Evolutionary conservation across 2,113 vertebrate species (phyloP), one percentile per base, ranked within the genome.

Genomic region (Corydoras maculifer): DNA sequence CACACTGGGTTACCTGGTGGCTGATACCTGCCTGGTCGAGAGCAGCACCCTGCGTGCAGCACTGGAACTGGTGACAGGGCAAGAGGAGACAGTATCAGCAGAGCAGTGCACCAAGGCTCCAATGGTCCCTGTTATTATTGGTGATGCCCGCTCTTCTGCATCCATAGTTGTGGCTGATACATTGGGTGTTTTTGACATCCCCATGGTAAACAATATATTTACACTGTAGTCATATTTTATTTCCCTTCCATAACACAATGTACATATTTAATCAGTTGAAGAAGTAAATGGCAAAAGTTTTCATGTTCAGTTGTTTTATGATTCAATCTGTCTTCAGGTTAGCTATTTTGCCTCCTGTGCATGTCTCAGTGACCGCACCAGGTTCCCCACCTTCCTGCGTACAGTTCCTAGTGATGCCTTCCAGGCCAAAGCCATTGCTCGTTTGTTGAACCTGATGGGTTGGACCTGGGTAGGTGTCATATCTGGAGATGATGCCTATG

Each of bases 401-500:
- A 82, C 78, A 10, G 77, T 83, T 60, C 79, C 83, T 51, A 88
- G 80, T 8, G 75, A 86, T 71, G 78, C 82, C 32, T 83, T 83
- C 75, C 83, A 85, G 77, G 77, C 80, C 6, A 71, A 63, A 63
- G 82, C 82, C 32, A 75, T 78, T 72, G 80, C 72, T 62, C 75
- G 75, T 35, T 73, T 88, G 60, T 25, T 87, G 62, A 59, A 0
- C 6, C 66, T 80, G 50, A 81, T 83, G 54, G 77, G 78, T 31
- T 85, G 85, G 82, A 76, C 78, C 11, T 85, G 85, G 82, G 80
- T 84, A 15, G 83, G 80, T 5, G 62, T 84, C 30, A 78, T 86
- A 30, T 81, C 75, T 49, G 82, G 70, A 12, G 78, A 83, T 62
- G 82, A 84, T 70, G 81, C 83, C 50, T 87, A 84, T 62, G 84